Base-by-base conservation (phyloP, 2,113 vertebrate genomes). In the Phylloscopus trochiloides region DNA sequence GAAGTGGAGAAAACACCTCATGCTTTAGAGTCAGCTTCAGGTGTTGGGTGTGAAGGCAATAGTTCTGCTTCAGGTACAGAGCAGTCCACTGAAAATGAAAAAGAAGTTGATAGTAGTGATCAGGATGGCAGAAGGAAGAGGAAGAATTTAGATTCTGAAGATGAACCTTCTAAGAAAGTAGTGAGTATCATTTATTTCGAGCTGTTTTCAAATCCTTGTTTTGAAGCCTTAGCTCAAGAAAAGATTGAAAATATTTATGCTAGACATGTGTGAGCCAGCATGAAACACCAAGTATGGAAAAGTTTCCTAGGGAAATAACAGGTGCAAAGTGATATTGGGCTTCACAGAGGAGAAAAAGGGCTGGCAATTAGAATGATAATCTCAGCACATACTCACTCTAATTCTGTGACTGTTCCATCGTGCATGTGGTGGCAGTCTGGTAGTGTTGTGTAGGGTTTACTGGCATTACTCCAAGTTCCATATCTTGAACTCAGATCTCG, bases 161-260 rank as follows among this genome's bases (percentile, higher is more conserved):
- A 90, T 89, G 88, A 50, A 32, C 62, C 96, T 89, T 26, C 94
- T n/a, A 96, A 97, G 58, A 96, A 86, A 86, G 22, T 24, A 25
- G 98, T 98, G 94, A 78, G 97, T 97, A 77, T 75, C 0, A 6
- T 91, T 79, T 84, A 16, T 63, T 92, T 90, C 59, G 9, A 47
- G 12, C 21, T n/a, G 1, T 54, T 42, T 88, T 82, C 50, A 68
- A 34, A 61, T 65, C 9, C 15, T 85, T 65, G 12, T 86, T 86
- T 88, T 2, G 5, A 76, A 70, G 29, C 32, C 9, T 51, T 59
- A 72, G 42, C 14, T 82, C 26, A 55, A 68, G 14, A 45, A 65
- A 31, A 73, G 21, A 11, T 25, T 61, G 22, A 16, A 88, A 73
- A 62, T 76, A 19, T 34, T 88, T 51, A 6, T 65, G 29, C 31